Evolutionary conservation across 2,888 invertebrate species (phyloP).

Genomic region (Eueremaeus valkanovi): DNA sequence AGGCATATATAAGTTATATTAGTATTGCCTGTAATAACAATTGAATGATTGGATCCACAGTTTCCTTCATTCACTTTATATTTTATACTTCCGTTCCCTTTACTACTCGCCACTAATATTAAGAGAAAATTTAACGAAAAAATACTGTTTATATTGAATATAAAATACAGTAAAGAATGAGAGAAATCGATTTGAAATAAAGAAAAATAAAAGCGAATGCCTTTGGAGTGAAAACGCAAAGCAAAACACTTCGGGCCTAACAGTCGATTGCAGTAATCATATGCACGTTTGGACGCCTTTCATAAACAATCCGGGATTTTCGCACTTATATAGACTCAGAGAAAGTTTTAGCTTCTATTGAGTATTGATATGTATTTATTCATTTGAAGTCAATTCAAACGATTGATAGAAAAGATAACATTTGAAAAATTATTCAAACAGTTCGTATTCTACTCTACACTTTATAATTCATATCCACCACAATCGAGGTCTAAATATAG

Average conservation of each 20-base stretch:
- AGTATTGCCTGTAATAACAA: constrained; percentile 14
- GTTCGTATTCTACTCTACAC: too few species aligned
- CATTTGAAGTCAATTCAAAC: not conserved
- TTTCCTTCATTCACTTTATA: not conserved
- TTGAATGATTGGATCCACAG: constrained; percentile 1
- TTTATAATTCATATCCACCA: too few species aligned
- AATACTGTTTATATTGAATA: constrained; percentile 7
- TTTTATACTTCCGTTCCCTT: not conserved
- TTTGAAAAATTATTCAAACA: not conserved
- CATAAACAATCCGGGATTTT: not conserved
- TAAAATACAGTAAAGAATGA: not conserved
- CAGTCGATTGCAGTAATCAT: not conserved
- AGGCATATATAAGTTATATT: too few species aligned
- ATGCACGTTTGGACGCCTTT: not conserved
- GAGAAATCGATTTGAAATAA: not conserved
- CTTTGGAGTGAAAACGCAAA: not conserved
- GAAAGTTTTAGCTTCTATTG: not conserved
- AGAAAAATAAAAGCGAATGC: not conserved
- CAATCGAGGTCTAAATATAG: not conserved
- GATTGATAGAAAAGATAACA: not conserved
- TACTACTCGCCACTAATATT: not conserved
- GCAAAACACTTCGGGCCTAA: not conserved
- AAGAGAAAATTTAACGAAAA: not conserved
- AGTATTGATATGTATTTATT: not conserved
- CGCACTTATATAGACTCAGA: not conserved